Evolutionary conservation across 2,888 invertebrate species (phyloP), one percentile per base, ranked within the genome.

Genomic region (Mamestra brassicae): DNA sequence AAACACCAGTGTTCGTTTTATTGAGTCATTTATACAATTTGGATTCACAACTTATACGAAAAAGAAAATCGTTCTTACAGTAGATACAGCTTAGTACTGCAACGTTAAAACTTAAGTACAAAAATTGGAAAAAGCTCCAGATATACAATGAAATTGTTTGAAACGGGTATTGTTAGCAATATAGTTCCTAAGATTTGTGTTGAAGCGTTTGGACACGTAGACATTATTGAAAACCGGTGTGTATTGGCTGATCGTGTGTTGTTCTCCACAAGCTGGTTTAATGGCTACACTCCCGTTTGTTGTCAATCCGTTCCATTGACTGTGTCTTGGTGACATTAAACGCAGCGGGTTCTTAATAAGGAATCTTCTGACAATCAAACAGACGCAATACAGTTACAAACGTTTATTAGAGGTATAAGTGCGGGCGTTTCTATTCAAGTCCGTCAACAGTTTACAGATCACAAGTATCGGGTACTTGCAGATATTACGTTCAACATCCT

Each of bases 1-100:
- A 94, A 95, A 95, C 93, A 92, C 80, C 88, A 81, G 85, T 92
- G 8, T 86, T 91, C 87, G 92, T 89, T 95, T 95, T 95, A 95
- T 95, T 95, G 91, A 94, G 93, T 95, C 91, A 92, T 94, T 94
- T 95, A 94, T 94, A 95, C 94, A 94, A 91, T 93, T 91, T 91
- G 88, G 92, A 92, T 92, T 92, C 92, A 93, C 93, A 94, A 94
- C 93, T 93, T 90, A 94, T 91, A 92, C 88, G 90, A 90, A 91
- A 93, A 93, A 90, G 84, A 89, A 94, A 93, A 90, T 88, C 89
- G 91, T 91, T 89, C 89, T 91, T 76, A 76, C 78, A 82, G 78
- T 86, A 52, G 52, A 52, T 17, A 86, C 88, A 87, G 86, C 78
- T 90, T 91, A 93, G 93, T 92, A 89, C 92, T 94, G 93, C 91